Evolutionary conservation across 2,113 vertebrate genomes (phyloP).

Genomic region (Pimephales promelas): DNA sequence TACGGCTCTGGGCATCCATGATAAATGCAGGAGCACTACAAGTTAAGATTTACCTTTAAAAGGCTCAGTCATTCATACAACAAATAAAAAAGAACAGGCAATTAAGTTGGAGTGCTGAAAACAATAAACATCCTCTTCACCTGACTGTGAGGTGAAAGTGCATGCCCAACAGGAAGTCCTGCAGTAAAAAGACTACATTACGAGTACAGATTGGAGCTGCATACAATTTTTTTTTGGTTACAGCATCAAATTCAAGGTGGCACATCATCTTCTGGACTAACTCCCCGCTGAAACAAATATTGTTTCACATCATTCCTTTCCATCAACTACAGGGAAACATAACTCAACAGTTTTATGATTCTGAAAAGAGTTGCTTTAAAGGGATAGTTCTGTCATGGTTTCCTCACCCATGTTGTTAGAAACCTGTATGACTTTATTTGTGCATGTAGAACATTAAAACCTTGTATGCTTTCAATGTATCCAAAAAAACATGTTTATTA

Average conservation of each 20-base stretch:
- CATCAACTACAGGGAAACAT: neutral
- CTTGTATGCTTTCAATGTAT: neutral
- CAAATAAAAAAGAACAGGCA: constrained; percentile 28
- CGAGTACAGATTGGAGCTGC: neutral
- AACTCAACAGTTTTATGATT: neutral
- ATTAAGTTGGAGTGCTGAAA: constrained; percentile 54
- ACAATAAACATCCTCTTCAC: constrained; percentile 37
- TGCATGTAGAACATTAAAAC: neutral
- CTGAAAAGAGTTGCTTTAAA: neutral
- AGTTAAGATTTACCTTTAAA: constrained; percentile 45
- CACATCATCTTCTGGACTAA: neutral
- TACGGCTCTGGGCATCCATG: too few relatives aligned
- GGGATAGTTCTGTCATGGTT: neutral
- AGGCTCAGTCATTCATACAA: constrained; percentile 11
- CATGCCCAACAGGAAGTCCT: neutral
- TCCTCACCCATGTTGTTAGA: neutral
- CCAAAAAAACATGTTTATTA: too few relatives aligned
- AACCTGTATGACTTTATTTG: neutral
- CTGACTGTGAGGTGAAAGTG: neutral
- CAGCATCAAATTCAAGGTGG: neutral
- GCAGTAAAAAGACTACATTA: neutral
- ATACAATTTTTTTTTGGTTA: neutral
- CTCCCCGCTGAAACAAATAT: neutral
- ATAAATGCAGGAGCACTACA: neutral
- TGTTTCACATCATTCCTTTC: neutral